These are phyloP conservation scores for Hetaerina americana DNA, from an alignment of 1,140 invertebrate genomes.

Conservation along the genomic window DNA sequence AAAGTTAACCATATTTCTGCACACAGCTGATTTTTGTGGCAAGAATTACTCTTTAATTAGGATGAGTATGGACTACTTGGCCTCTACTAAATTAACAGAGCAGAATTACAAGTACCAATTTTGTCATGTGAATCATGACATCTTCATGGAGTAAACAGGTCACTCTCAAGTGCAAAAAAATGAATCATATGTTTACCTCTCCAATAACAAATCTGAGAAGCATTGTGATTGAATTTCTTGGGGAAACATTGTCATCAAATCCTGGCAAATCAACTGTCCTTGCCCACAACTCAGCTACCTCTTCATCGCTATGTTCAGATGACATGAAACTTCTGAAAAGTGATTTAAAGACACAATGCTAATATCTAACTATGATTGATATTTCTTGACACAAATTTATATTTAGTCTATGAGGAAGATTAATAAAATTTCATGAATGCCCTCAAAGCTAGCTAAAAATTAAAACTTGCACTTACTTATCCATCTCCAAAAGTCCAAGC, in stretches of 20 bases:
- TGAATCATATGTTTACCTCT: constrained; percentile 33
- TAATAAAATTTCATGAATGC: no score
- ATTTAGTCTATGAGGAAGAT: no score
- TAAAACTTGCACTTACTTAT: constrained; percentile 17
- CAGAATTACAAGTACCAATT: no score
- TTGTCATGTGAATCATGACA: no score
- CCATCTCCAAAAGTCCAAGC: constrained; percentile 18
- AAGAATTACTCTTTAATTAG: no score
- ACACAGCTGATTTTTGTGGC: no score
- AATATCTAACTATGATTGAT: no score
- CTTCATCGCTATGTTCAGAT: constrained; percentile 59
- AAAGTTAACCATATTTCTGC: no score
- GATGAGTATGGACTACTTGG: no score
- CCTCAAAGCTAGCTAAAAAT: neutral
- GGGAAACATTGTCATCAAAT: constrained; percentile 72
- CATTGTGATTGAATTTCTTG: constrained; percentile 56
- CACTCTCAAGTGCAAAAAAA: neutral
- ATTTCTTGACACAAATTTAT: no score
- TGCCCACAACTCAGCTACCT: constrained; percentile 52
- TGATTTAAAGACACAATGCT: constrained; percentile 11
- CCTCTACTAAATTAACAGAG: no score
- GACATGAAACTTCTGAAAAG: constrained; percentile 37
- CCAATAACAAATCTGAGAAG: constrained; percentile 58
- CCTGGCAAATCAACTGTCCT: constrained; percentile 61
- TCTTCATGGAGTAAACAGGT: no score